Evolutionary conservation across 1,140 invertebrate genomes (phyloP), one percentile per base, ranked within the genome.

Genomic region (Bombus waltoni): DNA sequence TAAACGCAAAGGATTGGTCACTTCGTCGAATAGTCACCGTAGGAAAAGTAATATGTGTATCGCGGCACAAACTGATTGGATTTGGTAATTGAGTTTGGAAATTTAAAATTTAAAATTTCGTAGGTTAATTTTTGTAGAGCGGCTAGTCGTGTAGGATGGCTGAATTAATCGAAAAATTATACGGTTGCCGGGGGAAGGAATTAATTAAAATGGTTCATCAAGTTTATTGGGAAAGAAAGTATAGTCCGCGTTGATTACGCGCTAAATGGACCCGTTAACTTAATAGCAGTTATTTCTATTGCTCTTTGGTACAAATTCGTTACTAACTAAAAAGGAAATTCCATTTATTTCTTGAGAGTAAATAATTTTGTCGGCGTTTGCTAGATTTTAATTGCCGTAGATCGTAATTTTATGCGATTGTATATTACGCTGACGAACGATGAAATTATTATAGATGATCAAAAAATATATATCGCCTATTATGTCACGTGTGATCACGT

Each of bases 231-330:
- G 25, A 42, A 72, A 35, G 18, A 53, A 35, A 38, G 11, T 72
- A 72, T 42, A 35, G 66, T 68, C 25, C 15, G 9, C 72, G n/a
- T 74, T 22, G n/a, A 74, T 74, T 44, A 18, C 22, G 9, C n/a
- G 32, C 18, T 75, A 53, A 74, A 74, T 53, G 42, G 73, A 74
- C 40, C 47, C 72, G 42, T 32, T 73, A 73, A 32, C 8, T 73
- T 42, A 73, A 22, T 44, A 32, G 6, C 25, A n/a, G 22, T 74
- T 35, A 35, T 74, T 74, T 74, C 40, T 53, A 35, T 53, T 38
- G 44, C 22, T n/a, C 47, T 18, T 38, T 53, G n/a, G 4, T n/a
- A 42, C 13, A n/a, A 25, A 40, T 11, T 70, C 59, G 28, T 13
- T 25, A 11, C 22, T 15, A 35, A 71, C 9, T 42, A 71, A 70